Conservation (phyloP, 2,113 vertebrate species). For the Cisticola juncidis region DNA sequence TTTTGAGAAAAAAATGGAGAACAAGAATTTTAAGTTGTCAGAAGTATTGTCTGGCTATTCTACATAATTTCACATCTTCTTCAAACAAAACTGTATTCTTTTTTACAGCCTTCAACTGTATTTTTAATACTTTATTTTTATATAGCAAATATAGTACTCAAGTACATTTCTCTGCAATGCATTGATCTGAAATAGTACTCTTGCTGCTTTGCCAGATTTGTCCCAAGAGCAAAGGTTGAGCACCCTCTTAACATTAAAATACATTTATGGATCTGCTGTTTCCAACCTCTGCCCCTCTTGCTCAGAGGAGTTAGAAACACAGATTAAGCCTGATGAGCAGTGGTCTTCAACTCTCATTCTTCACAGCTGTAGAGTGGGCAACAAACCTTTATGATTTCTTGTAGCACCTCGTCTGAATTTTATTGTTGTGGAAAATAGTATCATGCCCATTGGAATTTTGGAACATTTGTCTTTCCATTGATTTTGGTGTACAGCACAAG, state of each 20-base stretch:
- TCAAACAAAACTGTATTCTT: background rate
- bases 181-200: background rate
- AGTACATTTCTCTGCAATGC: background rate
- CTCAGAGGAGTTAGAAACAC: background rate
- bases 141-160: background rate
- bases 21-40: background rate
- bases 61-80: background rate
- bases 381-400: background rate
- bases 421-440: background rate
- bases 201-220: background rate
- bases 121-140: background rate
- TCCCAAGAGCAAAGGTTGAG: background rate
- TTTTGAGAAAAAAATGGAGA: background rate
- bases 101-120: background rate
- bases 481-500: background rate
- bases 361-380: background rate
- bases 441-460: background rate
- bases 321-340: background rate
- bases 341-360: background rate
- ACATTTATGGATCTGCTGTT: background rate
- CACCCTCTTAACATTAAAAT: background rate
- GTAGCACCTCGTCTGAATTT: background rate
- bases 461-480: background rate
- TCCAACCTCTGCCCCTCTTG: background rate
- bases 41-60: background rate